These are phyloP conservation scores for Onychomys leucogaster DNA, from an alignment of 2,797 vertebrate genomes.

Conservation along the genomic window DNA sequence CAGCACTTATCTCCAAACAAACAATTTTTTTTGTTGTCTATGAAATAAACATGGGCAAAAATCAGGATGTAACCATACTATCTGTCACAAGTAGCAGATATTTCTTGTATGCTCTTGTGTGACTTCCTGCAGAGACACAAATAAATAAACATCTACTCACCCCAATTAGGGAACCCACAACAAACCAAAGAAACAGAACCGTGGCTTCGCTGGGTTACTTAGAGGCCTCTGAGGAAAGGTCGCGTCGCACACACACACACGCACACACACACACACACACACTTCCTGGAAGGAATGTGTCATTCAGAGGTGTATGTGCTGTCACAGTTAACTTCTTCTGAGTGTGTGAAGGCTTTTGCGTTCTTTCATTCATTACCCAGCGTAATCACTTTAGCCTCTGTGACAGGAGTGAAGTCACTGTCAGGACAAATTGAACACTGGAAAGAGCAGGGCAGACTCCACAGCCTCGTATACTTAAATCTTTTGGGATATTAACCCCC, in stretches of 20 bases:
- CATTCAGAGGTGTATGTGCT: background rate
- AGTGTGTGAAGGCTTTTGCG: background rate
- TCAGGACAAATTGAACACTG: background rate
- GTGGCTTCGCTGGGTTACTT: background rate
- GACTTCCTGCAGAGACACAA: background rate
- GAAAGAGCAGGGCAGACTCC: background rate
- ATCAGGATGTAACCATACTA: background rate
- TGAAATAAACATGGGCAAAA: conserved; percentile 32
- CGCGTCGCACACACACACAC: too few relatives aligned
- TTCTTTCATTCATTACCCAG: background rate
- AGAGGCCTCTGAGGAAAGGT: background rate
- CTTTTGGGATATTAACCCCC: background rate
- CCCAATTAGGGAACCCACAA: background rate
- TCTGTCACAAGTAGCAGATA: conserved; percentile 10
- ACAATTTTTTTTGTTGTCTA: conserved; percentile 29
- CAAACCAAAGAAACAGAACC: background rate
- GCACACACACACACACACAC: too few relatives aligned
- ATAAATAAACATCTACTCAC: background rate
- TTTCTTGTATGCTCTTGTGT: background rate
- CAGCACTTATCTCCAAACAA: background rate
- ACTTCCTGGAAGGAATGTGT: background rate
- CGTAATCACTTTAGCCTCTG: background rate
- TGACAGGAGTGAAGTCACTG: background rate
- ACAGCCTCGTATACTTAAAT: background rate
- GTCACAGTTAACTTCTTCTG: background rate